Base-by-base conservation (phyloP, 2,888 invertebrate genomes). In the Drosophila mayaguana region DNA sequence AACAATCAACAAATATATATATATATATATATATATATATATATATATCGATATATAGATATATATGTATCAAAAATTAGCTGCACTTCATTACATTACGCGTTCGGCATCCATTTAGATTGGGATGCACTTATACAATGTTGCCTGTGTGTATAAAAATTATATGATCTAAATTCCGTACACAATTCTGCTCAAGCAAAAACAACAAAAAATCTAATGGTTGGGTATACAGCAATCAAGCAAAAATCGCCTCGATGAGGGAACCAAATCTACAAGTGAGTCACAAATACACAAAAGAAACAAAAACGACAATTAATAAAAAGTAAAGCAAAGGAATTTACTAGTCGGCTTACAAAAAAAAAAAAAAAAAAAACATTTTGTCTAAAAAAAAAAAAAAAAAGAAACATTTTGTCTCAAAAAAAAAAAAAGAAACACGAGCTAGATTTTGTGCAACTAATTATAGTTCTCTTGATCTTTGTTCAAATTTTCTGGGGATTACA, bases 211-310 rank as follows among this genome's bases (percentile, higher is more conserved):
- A 25, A 16, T 9, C 1, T 2, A 20, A 20, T 0, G 8, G 2
- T 32, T 14, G 40, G 14, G 28, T 18, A 32, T 12, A 50, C 18
- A 32, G 20, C 18, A 32, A 9, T 28, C 28, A 0, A 16, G 20
- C 16, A 16, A 14, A 20, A 32, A 43, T 20, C 45, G 20, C 32
- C 4, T 22, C n/a, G 18, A 18, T 46, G 22, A 46, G 11, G 18
- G 16, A 12, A 20, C 25, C 42, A 70, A 70, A 62, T 70, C 50
- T 25, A 60, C 25, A 25, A 59, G 59, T 70, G 54, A 38, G 20
- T n/a, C 48, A 45, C 38, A 54, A 54, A 45, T 25, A 12, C 28
- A 9, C 2, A 9, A 50, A 12, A 3, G 7, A 28, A 2, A 7
- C 2, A 28, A 2, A n/a, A 9, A 28, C 8, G 2, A 12, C 8